Base-by-base conservation (phyloP, 2,113 vertebrate species). In the Pimephales promelas region DNA sequence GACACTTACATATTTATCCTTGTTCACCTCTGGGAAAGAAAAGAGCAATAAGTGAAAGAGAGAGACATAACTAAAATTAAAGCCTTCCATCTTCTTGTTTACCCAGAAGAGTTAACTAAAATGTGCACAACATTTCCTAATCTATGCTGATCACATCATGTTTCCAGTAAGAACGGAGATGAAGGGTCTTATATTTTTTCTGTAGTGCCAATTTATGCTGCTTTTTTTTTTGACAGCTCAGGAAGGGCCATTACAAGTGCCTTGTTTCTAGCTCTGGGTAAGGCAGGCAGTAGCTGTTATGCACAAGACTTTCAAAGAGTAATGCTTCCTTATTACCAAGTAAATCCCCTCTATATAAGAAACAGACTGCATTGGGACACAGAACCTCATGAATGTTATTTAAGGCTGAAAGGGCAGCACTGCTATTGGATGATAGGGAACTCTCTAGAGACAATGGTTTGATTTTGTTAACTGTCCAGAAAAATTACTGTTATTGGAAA, bases 241-340 rank as follows among this genome's bases (percentile, higher is more conserved):
- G 74, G 11, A 73, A 79, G 74, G 59, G 59, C 64, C 54, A 28
- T 83, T 79, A 56, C 22, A 24, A 24, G 62, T 54, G 13, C 45
- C 56, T 76, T 28, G 26, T 74, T 81, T 24, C 14, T 34, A n/a
- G 22, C 76, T 24, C 14, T 34, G 28, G 22, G 40, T 11, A 13
- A 36, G 75, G 74, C 6, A 52, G 40, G 72, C 47, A 84, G 54
- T 82, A 64, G 34, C 62, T 81, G 75, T 83, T 82, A 86, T 78
- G 84, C 86, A 80, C 73, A 77, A 74, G n/a, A 61, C 28, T 75
- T 61, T 71, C 13, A 57, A 56, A 70, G 54, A 72, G 40, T 76
- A 81, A 84, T 71, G 81, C 68, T 73, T 86, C 79, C 84, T 86
- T 86, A 84, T 84, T 86, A 84, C 61, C 74, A 70, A 81, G 82